Percentiles rank a stretch among this genome's conserved stretches.
These are phyloP conservation scores for Eudorcas thomsonii DNA, from an alignment of 2,113 vertebrate species.

Conservation along the genomic window DNA sequence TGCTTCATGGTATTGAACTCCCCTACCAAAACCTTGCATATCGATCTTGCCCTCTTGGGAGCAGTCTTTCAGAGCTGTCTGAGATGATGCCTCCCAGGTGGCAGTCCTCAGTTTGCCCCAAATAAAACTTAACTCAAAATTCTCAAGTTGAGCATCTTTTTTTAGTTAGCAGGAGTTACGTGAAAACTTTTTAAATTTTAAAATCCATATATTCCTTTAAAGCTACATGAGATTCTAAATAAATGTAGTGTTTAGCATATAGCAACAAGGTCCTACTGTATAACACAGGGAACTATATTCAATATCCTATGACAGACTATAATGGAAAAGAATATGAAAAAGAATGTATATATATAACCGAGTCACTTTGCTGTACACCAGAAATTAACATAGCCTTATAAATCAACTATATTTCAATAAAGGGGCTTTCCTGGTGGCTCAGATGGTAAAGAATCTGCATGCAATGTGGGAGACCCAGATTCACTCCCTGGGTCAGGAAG, in stretches of 20 bases:
- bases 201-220: not conserved
- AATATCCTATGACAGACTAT: not conserved
- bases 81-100: not conserved
- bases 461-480: not conserved
- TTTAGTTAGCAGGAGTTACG: not conserved
- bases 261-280: not conserved
- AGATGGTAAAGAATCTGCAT: not conserved
- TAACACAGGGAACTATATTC: not conserved
- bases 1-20: not conserved
- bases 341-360: not conserved
- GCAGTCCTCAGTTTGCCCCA: not conserved
- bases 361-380: not conserved
- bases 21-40: not conserved
- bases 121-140: not conserved
- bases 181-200: not conserved
- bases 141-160: not conserved
- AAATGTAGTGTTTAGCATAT: not conserved
- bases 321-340: not conserved
- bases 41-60: not conserved
- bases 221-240: not conserved
- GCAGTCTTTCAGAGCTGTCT: not conserved
- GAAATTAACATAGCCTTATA: not conserved
- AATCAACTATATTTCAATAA: not conserved
- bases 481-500: not conserved
- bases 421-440: not conserved